A percentile compares a stretch with the other conserved stretches of the same genome.
Conservation (phyloP, 2,113 vertebrate genomes). For the Carassius auratus region DNA sequence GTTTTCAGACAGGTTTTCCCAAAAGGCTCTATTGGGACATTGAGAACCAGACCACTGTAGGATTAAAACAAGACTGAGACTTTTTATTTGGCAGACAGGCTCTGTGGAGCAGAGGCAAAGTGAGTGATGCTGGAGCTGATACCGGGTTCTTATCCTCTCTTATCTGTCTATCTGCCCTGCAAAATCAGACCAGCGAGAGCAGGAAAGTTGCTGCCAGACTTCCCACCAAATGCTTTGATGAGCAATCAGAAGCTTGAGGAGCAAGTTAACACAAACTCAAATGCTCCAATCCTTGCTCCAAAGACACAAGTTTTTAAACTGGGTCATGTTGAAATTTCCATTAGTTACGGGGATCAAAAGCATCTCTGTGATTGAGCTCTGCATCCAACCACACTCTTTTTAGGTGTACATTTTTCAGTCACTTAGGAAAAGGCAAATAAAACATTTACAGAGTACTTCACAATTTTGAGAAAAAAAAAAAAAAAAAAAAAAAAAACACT, state of each 20-base stretch:
- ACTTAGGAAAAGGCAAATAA: neutral
- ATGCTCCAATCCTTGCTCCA: constrained; percentile 16
- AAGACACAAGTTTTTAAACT: constrained; percentile 35
- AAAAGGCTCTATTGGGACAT: neutral
- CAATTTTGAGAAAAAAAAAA: neutral
- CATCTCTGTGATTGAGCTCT: neutral
- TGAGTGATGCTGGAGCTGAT: constrained; percentile 16
- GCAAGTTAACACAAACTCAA: constrained; percentile 32
- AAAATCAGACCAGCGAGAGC: constrained; percentile 22
- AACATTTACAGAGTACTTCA: neutral
- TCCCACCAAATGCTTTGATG: too few species aligned
- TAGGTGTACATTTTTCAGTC: neutral
- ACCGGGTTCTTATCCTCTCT: constrained; percentile 31
- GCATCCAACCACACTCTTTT: neutral
- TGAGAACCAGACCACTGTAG: constrained; percentile 7
- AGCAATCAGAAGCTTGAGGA: constrained; percentile 38
- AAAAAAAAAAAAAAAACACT: neutral
- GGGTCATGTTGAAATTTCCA: constrained; percentile 21
- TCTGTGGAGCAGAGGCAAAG: constrained; percentile 1
- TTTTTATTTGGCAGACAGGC: constrained; percentile 24
- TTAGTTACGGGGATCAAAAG: constrained; percentile 14
- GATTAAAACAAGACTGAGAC: constrained; percentile 21
- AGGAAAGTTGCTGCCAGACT: constrained; percentile 15
- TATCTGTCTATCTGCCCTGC: constrained; percentile 44
- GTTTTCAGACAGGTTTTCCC: neutral